Base-by-base conservation (phyloP, 1,140 invertebrate genomes). In the Heliothis virescens region DNA sequence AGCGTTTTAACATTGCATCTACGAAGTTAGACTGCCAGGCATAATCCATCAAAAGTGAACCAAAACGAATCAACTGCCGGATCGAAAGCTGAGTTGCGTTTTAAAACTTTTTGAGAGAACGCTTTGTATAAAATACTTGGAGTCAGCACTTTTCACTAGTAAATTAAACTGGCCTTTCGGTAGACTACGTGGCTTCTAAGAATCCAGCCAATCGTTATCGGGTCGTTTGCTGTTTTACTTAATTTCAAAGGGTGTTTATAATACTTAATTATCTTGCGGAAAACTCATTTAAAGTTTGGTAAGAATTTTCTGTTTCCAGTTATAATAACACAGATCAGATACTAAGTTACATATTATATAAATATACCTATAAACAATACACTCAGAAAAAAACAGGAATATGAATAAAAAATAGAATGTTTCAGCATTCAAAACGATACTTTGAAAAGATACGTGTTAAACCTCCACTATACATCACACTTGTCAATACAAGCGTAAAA, bases 11-110 rank as follows among this genome's bases (percentile, higher is more conserved):
- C 26, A 72, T 72, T 41, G 47, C 52, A 57, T 55, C n/a, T n/a
- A 7, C 26, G 48, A 53, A 21, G 50, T 50, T 71, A 21, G n/a
- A 57, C n/a, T 26, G 34, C 67, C 16, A 21, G n/a, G 21, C 16
- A 72, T 72, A 72, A 72, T 72, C 69, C 69, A 72, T 72, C 69
- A 72, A 57, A 55, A 57, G 69, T 57, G 69, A 72, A 16, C 52
- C 52, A 34, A 11, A 72, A 72, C 52, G 69, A 72, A 75, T 50
- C 18, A 55, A 60, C 53, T 67, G 15, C 21, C n/a, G 69, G 41
- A 60, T 41, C 41, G 55, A 75, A 57, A 15, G 69, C 69, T 57
- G 69, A 72, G 69, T 72, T 26, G 69, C 47, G 69, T 72, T 57
- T 72, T 50, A 72, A 72, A 72, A 72, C 69, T 72, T 72, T 72